Evolutionary conservation across 2,888 invertebrate species (phyloP).

Genomic region (Tanytarsus gracilentus): DNA sequence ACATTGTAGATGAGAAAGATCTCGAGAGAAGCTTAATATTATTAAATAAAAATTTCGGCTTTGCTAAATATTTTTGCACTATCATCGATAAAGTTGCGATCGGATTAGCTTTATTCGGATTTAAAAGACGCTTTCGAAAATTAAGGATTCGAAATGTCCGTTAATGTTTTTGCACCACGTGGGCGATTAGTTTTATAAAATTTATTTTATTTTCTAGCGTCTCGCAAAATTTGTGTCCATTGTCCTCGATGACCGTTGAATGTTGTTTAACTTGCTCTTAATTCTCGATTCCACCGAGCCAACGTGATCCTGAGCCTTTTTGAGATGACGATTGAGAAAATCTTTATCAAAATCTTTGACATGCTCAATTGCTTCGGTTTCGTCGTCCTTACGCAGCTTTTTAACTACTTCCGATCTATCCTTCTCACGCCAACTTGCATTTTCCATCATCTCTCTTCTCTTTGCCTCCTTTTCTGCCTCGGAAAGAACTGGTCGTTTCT

Average conservation of each 20-base stretch:
- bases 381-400: slow-evolving; percentile 51
- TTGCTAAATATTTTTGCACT: too few relatives aligned
- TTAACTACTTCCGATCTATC: slow-evolving; percentile 57
- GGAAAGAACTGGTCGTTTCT: neutral
- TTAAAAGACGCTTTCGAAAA: too few relatives aligned
- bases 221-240: slow-evolving; percentile 80
- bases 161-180: too few relatives aligned
- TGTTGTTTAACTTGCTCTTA: slow-evolving; percentile 79
- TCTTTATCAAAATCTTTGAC: slow-evolving; percentile 46
- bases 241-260: slow-evolving; percentile 68
- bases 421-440: slow-evolving; percentile 61
- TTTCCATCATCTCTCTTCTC: slow-evolving; percentile 71
- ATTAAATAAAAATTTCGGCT: too few relatives aligned
- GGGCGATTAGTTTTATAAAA: too few relatives aligned
- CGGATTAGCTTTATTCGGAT: too few relatives aligned
- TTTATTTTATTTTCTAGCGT: too few relatives aligned
- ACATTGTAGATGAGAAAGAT: neutral
- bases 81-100: too few relatives aligned
- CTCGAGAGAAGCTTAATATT: too few relatives aligned
- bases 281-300: slow-evolving; percentile 72
- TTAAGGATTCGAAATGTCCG: too few relatives aligned
- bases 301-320: slow-evolving; percentile 49
- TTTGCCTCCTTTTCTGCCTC: slow-evolving; percentile 32
- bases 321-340: slow-evolving; percentile 43
- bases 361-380: slow-evolving; percentile 42